phyloP scores from a whole-genome alignment of 1,140 invertebrate genomes.

The Calephelis nemesis region DNA sequence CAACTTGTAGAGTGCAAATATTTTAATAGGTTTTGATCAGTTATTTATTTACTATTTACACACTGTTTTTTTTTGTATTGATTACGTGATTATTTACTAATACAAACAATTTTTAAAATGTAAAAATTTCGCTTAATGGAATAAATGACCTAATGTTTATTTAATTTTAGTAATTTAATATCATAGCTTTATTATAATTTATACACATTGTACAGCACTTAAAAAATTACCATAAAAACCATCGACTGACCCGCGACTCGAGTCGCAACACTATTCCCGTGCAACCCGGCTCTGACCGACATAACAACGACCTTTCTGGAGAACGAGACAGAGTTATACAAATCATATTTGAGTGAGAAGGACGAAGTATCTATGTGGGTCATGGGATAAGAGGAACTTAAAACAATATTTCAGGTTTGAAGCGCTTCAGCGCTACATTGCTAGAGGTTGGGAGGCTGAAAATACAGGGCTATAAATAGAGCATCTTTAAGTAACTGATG shows the following conservation, averaged over 20 bases:
- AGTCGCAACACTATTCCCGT: constrained; percentile 43
- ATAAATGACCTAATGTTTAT: background rate
- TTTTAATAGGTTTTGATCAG: no score
- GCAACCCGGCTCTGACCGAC: constrained; percentile 66
- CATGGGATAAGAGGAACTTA: constrained; percentile 69
- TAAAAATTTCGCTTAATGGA: no score
- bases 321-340: constrained; percentile 45
- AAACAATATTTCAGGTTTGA: constrained; percentile 49
- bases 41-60: no score
- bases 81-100: no score
- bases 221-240: constrained; percentile 24
- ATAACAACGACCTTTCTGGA: constrained; percentile 64
- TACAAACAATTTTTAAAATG: no score
- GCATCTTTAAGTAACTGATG: constrained; percentile 41
- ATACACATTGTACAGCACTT: constrained; percentile 16
- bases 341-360: constrained; percentile 26
- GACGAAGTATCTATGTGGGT: constrained; percentile 63
- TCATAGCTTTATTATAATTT: background rate
- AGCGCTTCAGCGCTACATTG: constrained; percentile 59
- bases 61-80: no score
- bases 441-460: constrained; percentile 50
- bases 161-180: background rate
- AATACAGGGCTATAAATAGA: constrained; percentile 62
- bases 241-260: constrained; percentile 28
- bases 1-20: no score